Base-by-base conservation (phyloP, 2,113 vertebrate genomes). In the Rhea pennata region DNA sequence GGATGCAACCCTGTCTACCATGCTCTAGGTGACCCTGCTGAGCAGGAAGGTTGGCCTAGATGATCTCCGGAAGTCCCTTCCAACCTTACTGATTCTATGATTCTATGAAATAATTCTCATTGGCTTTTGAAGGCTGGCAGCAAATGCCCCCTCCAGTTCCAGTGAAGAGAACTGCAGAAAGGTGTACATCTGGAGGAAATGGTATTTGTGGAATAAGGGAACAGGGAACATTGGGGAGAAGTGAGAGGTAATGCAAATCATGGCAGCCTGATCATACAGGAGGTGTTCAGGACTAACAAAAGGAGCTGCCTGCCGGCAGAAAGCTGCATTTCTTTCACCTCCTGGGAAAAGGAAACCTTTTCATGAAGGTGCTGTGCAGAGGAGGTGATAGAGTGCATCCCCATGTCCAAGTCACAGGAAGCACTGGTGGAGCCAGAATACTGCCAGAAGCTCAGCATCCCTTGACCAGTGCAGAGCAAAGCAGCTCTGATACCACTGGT, bases 321-420 rank as follows among this genome's bases (percentile, higher is more conserved):
- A 59, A 78, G 48, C 20, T 78, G 26, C 0, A 0, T 71, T 74
- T 86, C 66, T 74, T 74, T 46, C 42, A 14, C 23, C 46, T 81
- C 53, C 51, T 39, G 24, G 0, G 2, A 4, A 44, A 77, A n/a
- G 40, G 44, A 77, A 83, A 17, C 3, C 9, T 8, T 12, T 82
- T 54, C 22, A 24, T 40, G 70, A 58, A 87, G 51, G 14, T 1
- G 1, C 4, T 7, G 9, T 59, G 27, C 36, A 14, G 21, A 15
- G 29, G 24, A 80, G 79, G 66, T 24, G 46, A 72, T n/a, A 44
- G 89, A 24, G 8, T 40, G 5, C 22, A 20, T 86, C 64, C 36
- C 3, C 10, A 9, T 0, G 0, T 48, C 23, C 20, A 50, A 66
- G 44, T 12, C 2, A 1, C 20, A 22, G 33, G 2, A 64, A 50